phyloP scores from a whole-genome alignment of 2,888 invertebrate species.

The Tenthredo livida region DNA sequence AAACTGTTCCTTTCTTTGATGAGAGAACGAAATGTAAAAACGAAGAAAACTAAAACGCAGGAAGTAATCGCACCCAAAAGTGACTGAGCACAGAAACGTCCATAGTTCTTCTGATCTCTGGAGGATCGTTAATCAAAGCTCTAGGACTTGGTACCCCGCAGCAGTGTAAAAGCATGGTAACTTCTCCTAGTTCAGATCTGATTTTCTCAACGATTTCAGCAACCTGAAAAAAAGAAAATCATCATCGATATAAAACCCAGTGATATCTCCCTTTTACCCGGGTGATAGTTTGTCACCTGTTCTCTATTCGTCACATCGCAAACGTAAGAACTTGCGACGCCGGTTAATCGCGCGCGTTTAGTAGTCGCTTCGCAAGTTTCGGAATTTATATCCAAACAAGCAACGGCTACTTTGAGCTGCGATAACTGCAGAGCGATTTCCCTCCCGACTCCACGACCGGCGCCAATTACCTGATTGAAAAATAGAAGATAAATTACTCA shows the following conservation, averaged over 20 bases:
- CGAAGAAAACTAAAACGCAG: background rate
- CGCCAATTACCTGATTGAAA: slow-evolving; percentile 82
- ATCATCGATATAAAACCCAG: slow-evolving; percentile 41
- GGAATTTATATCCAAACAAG: slow-evolving; percentile 85
- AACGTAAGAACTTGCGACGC: slow-evolving; percentile 79
- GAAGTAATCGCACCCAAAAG: slow-evolving; percentile 80
- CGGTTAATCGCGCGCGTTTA: slow-evolving; percentile 78
- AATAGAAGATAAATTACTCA: background rate
- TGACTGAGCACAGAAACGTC: slow-evolving; percentile 83
- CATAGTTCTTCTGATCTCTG: slow-evolving; percentile 80
- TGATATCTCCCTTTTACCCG: background rate
- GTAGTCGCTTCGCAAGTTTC: slow-evolving; percentile 79
- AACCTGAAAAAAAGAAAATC: slow-evolving; percentile 70
- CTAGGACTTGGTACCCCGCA: slow-evolving; percentile 83
- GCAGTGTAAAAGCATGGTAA: slow-evolving; percentile 84
- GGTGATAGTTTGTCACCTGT: slow-evolving; percentile 69
- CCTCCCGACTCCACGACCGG: slow-evolving; percentile 84
- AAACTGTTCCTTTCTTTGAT: no score
- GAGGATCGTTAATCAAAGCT: slow-evolving; percentile 79
- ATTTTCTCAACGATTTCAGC: slow-evolving; percentile 77
- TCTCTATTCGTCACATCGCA: slow-evolving; percentile 82
- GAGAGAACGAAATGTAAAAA: no score
- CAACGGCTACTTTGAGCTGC: slow-evolving; percentile 81
- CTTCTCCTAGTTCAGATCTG: slow-evolving; percentile 80
- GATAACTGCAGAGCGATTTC: slow-evolving; percentile 83